Evolutionary conservation across 2,113 vertebrate genomes (phyloP).

Genomic region (Sebastes schlegelii): DNA sequence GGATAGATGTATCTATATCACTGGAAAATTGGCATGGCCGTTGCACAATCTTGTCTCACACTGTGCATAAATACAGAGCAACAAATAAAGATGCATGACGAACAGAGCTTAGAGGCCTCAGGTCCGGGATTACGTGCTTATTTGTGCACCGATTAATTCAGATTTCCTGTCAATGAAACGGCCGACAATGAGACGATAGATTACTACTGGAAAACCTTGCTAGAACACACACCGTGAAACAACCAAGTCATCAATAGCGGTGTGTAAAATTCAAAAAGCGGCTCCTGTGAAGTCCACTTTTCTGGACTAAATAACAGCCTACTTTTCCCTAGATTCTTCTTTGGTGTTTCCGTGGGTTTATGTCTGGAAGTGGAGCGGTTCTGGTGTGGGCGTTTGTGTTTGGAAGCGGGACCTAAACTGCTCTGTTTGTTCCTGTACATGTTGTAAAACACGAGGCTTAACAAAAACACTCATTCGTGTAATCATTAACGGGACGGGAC

Average conservation of each 20-base stretch:
- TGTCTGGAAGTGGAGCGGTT: too few relatives aligned
- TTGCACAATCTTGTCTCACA: background rate
- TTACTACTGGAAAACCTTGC: background rate
- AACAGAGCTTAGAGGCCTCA: background rate
- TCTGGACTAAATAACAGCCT: background rate
- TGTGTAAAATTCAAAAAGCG: background rate
- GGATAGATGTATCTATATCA: background rate
- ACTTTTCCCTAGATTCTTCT: background rate
- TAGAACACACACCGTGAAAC: background rate
- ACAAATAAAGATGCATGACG: background rate
- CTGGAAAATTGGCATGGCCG: background rate
- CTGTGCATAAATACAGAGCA: background rate
- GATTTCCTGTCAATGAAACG: constrained; percentile 5
- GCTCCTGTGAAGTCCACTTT: background rate
- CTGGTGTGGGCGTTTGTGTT: background rate
- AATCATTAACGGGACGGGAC: background rate
- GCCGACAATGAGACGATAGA: background rate
- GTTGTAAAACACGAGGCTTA: background rate
- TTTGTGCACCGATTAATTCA: background rate
- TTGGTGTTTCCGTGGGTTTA: background rate
- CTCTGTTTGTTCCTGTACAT: background rate
- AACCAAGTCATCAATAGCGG: background rate
- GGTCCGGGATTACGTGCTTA: background rate
- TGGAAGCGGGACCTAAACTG: background rate
- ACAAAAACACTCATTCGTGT: background rate